phyloP scores from a whole-genome alignment of 2,113 vertebrate species.

The Odobenus rosmarus region DNA sequence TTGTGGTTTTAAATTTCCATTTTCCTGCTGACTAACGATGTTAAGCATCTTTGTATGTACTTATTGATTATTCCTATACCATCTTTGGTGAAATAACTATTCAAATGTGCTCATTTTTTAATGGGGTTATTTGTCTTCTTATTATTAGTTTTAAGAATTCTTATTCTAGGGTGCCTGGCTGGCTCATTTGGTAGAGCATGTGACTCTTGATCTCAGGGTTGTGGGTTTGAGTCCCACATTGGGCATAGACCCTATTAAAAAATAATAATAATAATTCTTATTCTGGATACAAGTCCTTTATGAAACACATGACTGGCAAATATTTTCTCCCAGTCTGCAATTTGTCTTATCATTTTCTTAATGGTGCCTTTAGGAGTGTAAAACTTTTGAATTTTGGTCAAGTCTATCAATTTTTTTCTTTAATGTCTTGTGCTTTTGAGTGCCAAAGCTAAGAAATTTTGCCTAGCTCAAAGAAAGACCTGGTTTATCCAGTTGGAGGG shows the following conservation, averaged over 20 bases:
- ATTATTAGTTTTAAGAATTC: background rate
- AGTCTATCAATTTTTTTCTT: background rate
- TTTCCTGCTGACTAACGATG: background rate
- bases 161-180: background rate
- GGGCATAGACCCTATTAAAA: background rate
- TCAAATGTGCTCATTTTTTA: background rate
- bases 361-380: background rate
- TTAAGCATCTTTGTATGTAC: background rate
- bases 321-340: background rate
- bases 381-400: conserved; percentile 25
- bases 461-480: background rate
- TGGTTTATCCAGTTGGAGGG: background rate
- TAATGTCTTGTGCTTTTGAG: background rate
- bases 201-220: background rate
- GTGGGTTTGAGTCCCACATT: background rate
- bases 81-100: background rate
- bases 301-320: background rate
- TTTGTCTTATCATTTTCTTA: conserved; percentile 36
- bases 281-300: background rate
- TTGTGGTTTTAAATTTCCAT: background rate
- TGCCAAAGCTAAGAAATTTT: background rate
- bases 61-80: background rate
- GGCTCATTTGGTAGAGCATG: background rate
- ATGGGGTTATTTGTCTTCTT: background rate
- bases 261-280: background rate